Evolutionary conservation across 2,797 vertebrate genomes (phyloP), one percentile per base, ranked within the genome.

Genomic region (Sebastolobus alascanus): DNA sequence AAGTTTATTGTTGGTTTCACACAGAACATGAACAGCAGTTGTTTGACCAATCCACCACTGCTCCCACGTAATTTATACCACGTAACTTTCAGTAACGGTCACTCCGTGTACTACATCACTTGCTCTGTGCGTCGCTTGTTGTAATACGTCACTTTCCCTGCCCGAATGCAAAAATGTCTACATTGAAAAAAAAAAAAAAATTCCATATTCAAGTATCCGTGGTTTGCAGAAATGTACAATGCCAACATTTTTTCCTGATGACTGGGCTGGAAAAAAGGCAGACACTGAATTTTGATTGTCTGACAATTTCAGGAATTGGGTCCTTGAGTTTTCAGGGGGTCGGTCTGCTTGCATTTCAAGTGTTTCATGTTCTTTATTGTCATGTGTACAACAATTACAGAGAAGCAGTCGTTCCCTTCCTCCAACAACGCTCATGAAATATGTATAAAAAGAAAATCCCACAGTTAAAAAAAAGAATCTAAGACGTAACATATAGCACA

Each of bases 121-220:
- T 43, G 14, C 0, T 16, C 6, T 43, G 40, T 14, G 40, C 16
- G 40, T 0, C 3, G 40, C 40, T 43, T 0, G 14, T 43, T 25
- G 25, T 46, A 46, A 46, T 27, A 16, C 14, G 7, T 11, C 56
- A 59, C 27, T 18, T 29, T 8, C 4, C 4, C 14, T 31, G 13
- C 43, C 1, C 43, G 43, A 59, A 59, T 59, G 3, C 18, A n/a
- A 58, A 37, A 35, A n/a, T 1, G 5, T 35, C 20, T 46, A 18
- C 43, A 46, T 46, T 46, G 16, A 7, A 18, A 43, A 43, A 25
- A 43, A 43, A 25, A 25, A 25, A 25, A 25, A 25, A 25, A 25
- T 25, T 25, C 25, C 25, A 43, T 43, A 61, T 35, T 35, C 31
- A 35, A 61, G 56, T 29, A 60, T 18, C 13, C 6, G 58, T 46